Evolutionary conservation across 2,888 invertebrate species (phyloP).

Genomic region (Malacosoma neustria): DNA sequence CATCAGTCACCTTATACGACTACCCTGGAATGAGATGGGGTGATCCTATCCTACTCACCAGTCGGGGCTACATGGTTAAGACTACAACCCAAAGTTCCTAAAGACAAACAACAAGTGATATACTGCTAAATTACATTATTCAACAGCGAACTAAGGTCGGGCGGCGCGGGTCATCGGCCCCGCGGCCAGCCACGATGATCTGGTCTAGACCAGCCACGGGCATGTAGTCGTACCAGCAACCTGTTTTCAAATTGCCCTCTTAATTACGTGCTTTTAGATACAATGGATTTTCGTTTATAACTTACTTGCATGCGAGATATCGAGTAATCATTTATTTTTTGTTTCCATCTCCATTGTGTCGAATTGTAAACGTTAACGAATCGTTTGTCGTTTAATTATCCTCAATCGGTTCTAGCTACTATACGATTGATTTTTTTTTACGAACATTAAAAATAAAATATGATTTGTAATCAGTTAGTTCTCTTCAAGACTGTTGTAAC

Average conservation of each 20-base stretch:
- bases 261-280: neutral
- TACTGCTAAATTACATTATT: neutral
- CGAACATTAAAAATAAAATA: no score
- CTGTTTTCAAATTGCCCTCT: neutral
- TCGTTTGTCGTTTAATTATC: no score
- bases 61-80: no score
- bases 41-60: no score
- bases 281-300: neutral
- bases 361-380: neutral
- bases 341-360: neutral
- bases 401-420: no score
- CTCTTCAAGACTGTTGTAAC: no score
- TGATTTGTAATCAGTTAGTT: no score
- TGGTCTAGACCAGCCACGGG: neutral
- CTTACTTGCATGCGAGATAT: neutral
- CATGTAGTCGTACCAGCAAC: neutral
- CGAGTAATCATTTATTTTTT: neutral
- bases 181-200: neutral
- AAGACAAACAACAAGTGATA: no score
- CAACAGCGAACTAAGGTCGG: neutral
- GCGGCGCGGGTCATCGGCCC: neutral
- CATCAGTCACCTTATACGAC: no score
- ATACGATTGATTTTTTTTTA: no score
- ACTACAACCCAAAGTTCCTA: no score
- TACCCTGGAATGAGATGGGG: no score